Conservation (phyloP, 2,797 vertebrate genomes). For the Australoheros facetus region DNA sequence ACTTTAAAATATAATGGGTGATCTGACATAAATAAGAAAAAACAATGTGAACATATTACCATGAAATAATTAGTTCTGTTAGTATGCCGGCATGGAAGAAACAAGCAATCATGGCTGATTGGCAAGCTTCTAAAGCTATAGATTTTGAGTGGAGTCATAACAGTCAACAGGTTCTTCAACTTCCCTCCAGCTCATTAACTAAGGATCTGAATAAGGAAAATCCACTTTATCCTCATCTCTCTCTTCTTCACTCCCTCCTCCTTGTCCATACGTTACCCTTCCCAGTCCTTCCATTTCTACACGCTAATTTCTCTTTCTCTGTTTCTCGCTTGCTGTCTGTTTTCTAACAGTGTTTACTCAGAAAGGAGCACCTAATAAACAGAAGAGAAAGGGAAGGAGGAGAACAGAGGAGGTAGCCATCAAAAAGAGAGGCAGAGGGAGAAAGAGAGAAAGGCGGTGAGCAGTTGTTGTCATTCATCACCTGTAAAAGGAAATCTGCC, state of each 20-base stretch:
- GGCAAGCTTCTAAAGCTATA: neutral
- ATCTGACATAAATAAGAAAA: neutral
- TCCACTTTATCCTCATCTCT: conserved; percentile 17
- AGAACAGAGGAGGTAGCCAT: conserved; percentile 30
- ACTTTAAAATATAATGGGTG: neutral
- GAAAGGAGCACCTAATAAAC: conserved; percentile 55
- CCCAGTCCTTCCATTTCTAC: conserved; percentile 6
- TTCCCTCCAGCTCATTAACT: conserved; percentile 15
- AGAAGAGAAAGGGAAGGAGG: conserved; percentile 15
- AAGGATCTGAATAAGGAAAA: conserved; percentile 16
- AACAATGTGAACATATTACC: neutral
- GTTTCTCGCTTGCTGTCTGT: conserved; percentile 39
- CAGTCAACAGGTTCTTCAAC: conserved; percentile 36
- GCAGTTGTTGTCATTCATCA: conserved; percentile 78
- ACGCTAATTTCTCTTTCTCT: conserved; percentile 10
- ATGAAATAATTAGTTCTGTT: neutral
- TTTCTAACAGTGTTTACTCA: conserved; percentile 66
- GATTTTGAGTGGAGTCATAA: neutral
- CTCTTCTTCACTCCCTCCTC: conserved; percentile 11
- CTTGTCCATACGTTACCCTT: conserved; percentile 11
- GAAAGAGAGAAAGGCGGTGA: conserved; percentile 43
- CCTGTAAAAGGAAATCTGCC: conserved; percentile 72
- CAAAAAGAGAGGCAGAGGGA: conserved; percentile 28
- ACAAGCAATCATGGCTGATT: conserved; percentile 1
- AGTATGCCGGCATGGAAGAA: neutral